A percentile compares a stretch with the other conserved stretches of the same genome.
phyloP scores from a whole-genome alignment of 2,888 invertebrate species.

The Crocallis elinguaria region DNA sequence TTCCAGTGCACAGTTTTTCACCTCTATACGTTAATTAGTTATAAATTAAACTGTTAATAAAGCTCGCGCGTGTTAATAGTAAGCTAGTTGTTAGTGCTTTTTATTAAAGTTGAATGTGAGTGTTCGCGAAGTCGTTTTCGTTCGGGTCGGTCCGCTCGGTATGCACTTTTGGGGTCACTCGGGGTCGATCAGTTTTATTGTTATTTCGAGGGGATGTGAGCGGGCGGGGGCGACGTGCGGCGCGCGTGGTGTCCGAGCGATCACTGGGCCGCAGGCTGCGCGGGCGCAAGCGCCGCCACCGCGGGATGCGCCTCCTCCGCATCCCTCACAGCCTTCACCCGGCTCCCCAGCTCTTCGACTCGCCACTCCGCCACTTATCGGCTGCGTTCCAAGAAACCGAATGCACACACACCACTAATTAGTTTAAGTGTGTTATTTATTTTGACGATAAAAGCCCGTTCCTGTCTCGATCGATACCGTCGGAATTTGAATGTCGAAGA shows the following conservation, averaged over 20 bases:
- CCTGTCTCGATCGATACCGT: conserved; percentile 15
- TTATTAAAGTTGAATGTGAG: conserved; percentile 42
- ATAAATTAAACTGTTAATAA: conserved; percentile 47
- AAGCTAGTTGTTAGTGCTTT: conserved; percentile 62
- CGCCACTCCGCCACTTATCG: conserved; percentile 50
- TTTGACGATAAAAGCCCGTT: conserved; percentile 38
- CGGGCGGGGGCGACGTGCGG: conserved; percentile 49
- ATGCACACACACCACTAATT: conserved; percentile 56
- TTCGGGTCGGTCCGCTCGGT: conserved; percentile 70
- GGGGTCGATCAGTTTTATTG: conserved; percentile 65
- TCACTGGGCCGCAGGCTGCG: conserved; percentile 53
- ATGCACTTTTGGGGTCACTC: conserved; percentile 73
- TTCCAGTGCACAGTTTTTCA: conserved; percentile 65
- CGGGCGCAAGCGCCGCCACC: conserved; percentile 26
- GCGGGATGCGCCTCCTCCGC: conserved; percentile 29
- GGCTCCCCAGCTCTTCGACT: conserved; percentile 56
- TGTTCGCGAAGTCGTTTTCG: conserved; percentile 74
- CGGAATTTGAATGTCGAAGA: conserved; percentile 11
- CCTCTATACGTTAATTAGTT: conserved; percentile 61
- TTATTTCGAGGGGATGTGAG: conserved; percentile 49
- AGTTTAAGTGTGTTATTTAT: conserved; percentile 65
- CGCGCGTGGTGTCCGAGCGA: conserved; percentile 72
- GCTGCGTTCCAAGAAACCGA: conserved; percentile 57
- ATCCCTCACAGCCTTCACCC: conserved; percentile 50
- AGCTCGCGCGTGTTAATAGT: conserved; percentile 65